Conservation (phyloP, 2,113 vertebrate genomes). For the Aptenodytes forsteri region DNA sequence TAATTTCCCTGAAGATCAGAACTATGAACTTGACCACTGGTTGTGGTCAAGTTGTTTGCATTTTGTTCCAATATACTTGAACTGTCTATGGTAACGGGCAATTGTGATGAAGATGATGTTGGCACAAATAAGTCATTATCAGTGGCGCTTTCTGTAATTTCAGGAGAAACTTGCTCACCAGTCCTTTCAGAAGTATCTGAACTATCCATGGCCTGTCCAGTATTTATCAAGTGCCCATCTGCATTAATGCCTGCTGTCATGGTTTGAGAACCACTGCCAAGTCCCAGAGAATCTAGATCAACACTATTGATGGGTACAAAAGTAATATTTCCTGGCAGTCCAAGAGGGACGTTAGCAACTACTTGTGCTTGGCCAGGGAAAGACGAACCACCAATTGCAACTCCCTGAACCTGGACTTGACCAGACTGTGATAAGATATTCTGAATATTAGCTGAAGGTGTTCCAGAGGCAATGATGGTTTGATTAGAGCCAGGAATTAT, state of each 20-base stretch:
- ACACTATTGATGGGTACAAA: constrained; percentile 99
- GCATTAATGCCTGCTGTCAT: constrained; percentile 97
- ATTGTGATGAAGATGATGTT: constrained; percentile 91
- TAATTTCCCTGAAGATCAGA: constrained; percentile 92
- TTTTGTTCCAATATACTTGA: constrained; percentile 90
- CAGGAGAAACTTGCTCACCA: constrained; percentile 89
- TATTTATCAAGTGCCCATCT: constrained; percentile 94
- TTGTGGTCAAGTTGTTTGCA: constrained; percentile 80
- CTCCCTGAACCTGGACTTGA: constrained; percentile 94
- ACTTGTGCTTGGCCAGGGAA: constrained; percentile 97
- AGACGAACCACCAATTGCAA: constrained; percentile 90
- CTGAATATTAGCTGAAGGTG: constrained; percentile 88
- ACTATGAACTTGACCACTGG: constrained; percentile 83
- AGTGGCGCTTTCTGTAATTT: constrained; percentile 87
- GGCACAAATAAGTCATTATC: constrained; percentile 96
- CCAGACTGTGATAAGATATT: constrained; percentile 95
- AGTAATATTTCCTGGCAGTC: constrained; percentile 96
- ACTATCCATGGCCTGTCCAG: constrained; percentile 86
- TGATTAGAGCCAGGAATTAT: constrained; percentile 94
- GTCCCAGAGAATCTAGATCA: constrained; percentile 96
- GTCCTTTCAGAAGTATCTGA: constrained; percentile 89
- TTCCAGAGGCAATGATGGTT: constrained; percentile 86
- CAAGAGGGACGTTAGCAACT: constrained; percentile 96
- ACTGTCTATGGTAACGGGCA: constrained; percentile 87
- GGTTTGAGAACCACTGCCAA: constrained; percentile 92